Percentiles rank a stretch among this genome's conserved stretches.
These are phyloP conservation scores for Furnarius figulus DNA, from an alignment of 2,113 vertebrate species.

Conservation along the genomic window DNA sequence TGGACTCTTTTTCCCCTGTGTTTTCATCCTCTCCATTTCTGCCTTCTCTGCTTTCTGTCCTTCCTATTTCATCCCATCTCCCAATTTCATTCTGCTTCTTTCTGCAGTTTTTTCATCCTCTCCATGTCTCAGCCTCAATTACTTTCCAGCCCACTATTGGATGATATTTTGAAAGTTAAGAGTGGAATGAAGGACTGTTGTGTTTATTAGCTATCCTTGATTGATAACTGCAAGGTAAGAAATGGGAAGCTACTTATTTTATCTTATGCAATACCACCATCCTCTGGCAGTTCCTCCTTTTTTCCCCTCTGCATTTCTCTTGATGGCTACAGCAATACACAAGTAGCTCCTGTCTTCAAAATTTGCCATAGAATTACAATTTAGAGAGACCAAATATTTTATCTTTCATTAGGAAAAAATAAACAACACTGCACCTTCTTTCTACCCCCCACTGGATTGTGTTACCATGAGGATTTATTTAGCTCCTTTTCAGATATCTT, in stretches of 20 bases:
- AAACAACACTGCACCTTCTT: background rate
- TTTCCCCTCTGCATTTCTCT: background rate
- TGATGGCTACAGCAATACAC: background rate
- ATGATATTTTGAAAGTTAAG: background rate
- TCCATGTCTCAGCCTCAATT: background rate
- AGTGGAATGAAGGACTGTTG: background rate
- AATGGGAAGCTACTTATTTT: background rate
- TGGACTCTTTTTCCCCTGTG: background rate
- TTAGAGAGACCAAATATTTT: background rate
- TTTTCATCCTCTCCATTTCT: background rate
- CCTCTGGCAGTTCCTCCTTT: background rate
- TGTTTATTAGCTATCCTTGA: background rate
- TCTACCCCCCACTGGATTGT: background rate
- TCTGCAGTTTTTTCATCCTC: background rate
- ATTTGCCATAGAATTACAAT: background rate
- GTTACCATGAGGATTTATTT: background rate
- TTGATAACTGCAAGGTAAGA: background rate
- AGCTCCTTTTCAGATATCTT: background rate
- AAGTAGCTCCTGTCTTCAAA: background rate
- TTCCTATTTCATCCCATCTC: background rate
- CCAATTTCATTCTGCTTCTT: background rate
- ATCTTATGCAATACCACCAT: slow-evolving; percentile 36
- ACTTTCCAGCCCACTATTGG: background rate
- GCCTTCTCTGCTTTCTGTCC: background rate
- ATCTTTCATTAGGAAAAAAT: background rate